A percentile compares a stretch with the other conserved stretches of the same genome.
Conservation (phyloP, 1,140 invertebrate species). For the Drosophila pectinifera region DNA sequence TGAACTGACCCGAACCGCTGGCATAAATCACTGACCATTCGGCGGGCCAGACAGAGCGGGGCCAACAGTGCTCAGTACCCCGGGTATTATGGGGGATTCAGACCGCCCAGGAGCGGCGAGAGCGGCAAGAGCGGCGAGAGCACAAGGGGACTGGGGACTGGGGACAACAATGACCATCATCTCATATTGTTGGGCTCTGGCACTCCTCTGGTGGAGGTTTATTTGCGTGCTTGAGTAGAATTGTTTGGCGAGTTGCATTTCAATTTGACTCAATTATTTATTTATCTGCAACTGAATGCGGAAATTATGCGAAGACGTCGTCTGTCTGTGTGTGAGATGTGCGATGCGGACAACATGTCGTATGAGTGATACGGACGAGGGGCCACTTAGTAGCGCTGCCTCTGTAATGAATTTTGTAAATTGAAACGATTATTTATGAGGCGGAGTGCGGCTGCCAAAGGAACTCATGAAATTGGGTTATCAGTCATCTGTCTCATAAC, state of each 20-base stretch:
- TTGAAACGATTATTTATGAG: constrained; percentile 78
- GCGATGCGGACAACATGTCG: constrained; percentile 68
- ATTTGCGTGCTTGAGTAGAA: constrained; percentile 73
- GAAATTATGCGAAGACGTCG: constrained; percentile 72
- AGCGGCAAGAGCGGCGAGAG: constrained; percentile 9
- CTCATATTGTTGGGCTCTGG: constrained; percentile 26
- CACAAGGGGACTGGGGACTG: too few species aligned
- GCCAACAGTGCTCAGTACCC: constrained; percentile 13
- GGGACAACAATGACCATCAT: constrained; percentile 43
- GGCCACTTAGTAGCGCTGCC: constrained; percentile 46
- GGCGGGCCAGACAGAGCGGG: constrained; percentile 44
- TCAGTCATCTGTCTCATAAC: constrained; percentile 70
- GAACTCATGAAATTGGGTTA: constrained; percentile 75
- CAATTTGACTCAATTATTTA: constrained; percentile 84
- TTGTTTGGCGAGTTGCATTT: constrained; percentile 82
- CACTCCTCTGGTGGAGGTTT: constrained; percentile 59
- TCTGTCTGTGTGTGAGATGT: constrained; percentile 4
- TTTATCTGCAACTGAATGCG: constrained; percentile 81
- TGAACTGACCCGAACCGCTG: constrained; percentile 32
- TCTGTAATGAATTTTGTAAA: constrained; percentile 66
- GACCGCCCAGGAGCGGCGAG: constrained; percentile 40
- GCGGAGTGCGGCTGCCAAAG: constrained; percentile 19
- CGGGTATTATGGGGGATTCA: background rate
- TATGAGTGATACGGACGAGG: constrained; percentile 63
- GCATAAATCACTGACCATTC: constrained; percentile 75